Percentiles rank a stretch among this genome's conserved stretches.
These are phyloP conservation scores for Agapornis canus DNA, from an alignment of 2,797 vertebrate species.

Conservation along the genomic window DNA sequence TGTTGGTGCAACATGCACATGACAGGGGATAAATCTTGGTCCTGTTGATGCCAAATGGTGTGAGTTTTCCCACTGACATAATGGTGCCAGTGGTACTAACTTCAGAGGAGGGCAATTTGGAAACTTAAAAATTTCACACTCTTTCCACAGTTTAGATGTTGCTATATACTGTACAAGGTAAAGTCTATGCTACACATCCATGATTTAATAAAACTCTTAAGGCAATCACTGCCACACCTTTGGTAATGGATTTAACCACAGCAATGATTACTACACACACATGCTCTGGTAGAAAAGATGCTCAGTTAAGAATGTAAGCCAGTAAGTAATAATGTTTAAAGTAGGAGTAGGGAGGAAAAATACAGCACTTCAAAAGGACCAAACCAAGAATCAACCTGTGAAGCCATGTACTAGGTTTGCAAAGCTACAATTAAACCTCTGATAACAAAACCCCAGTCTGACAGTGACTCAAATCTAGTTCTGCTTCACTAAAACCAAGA, in stretches of 20 bases:
- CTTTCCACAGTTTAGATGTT: neutral
- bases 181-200: neutral
- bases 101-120: neutral
- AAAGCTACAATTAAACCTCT: neutral
- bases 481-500: neutral
- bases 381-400: neutral
- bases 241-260: neutral
- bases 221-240: neutral
- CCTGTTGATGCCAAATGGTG: neutral
- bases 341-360: neutral
- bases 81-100: neutral
- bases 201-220: neutral
- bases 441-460: neutral
- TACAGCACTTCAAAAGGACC: neutral
- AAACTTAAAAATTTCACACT: neutral
- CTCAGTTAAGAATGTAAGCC: neutral
- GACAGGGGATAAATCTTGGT: neutral
- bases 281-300: neutral
- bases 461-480: neutral
- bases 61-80: neutral
- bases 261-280: neutral
- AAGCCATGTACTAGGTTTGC: neutral
- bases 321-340: neutral
- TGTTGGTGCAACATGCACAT: neutral
- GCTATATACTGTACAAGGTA: neutral